These are phyloP conservation scores for Dione vanillae DNA, from an alignment of 2,888 invertebrate species.

Conservation along the genomic window DNA sequence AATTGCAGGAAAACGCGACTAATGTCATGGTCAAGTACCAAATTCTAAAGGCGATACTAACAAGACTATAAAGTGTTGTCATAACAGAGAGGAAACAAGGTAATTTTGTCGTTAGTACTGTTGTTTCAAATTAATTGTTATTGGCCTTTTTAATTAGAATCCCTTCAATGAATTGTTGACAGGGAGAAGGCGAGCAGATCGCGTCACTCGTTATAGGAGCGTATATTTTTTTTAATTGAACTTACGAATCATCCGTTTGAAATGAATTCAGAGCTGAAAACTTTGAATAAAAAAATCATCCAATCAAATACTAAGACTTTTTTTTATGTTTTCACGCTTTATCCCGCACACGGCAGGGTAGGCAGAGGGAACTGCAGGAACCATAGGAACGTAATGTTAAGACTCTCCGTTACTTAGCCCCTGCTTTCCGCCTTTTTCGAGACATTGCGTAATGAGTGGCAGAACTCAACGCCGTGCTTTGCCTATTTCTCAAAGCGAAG, in stretches of 20 bases:
- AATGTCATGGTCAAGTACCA: conserved; percentile 5
- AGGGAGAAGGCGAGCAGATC: conserved; percentile 53
- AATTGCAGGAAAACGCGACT: background rate
- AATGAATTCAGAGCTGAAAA: no score
- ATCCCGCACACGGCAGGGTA: no score
- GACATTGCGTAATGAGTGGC: no score
- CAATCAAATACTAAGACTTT: no score
- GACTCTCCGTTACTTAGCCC: no score
- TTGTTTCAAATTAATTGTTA: conserved; percentile 72
- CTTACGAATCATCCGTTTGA: conserved; percentile 50
- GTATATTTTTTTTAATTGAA: conserved; percentile 72
- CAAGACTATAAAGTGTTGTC: conserved; percentile 48
- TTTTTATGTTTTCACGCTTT: no score
- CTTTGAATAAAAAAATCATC: no score
- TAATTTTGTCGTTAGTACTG: conserved; percentile 61
- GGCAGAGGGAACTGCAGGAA: no score
- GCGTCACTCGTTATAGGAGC: conserved; percentile 53
- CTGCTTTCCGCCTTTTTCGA: no score
- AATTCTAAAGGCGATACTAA: conserved; percentile 16
- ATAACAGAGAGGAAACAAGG: conserved; percentile 52
- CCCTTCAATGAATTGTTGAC: conserved; percentile 62
- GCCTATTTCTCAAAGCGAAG: no score
- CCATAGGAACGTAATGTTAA: no score
- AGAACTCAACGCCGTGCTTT: no score
- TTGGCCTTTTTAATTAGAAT: conserved; percentile 74